Base-by-base conservation (phyloP, 92 coral and sea anemone genomes). In the Epizoanthus fatuus region DNA sequence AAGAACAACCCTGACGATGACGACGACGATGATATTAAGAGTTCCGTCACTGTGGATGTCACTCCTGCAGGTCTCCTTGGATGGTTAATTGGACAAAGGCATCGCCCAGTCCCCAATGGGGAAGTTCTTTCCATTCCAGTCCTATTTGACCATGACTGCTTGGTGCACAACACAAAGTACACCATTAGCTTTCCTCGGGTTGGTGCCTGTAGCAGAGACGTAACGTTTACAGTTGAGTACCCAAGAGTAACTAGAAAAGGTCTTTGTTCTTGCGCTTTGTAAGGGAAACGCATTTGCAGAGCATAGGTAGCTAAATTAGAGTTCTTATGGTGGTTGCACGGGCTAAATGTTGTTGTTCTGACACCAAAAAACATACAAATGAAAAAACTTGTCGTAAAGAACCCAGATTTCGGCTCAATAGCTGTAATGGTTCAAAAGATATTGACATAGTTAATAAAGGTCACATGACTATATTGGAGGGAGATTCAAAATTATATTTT, bases 61-160 rank as follows among this genome's bases (percentile, higher is more conserved):
- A 69, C 86, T 56, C 78, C 85, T n/a, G 80, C 91, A 2, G 91
- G 86, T 40, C 74, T 72, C 11, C 67, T 87, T 20, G 78, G 76
- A 40, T 87, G 91, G 91, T 84, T 87, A 51, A 87, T 81, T 11
- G 91, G 81, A 54, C 91, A 87, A 60, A 32, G 86, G 73, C 81
- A 87, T 81, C 56, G 69, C n/a, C 91, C 91, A 25, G 65, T 87
- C 52, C 25, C 25, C 0, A 53, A 81, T 68, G 79, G 80, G 0
- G 72, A 87, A 54, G 8, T 53, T 39, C 42, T 87, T 32, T 63
- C 54, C 6, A 49, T 87, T 10, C 52, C 81, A 14, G 86, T 71
- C 63, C 75, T 64, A 17, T 87, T 78, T 80, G 73, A 22, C 25
- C 25, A 22, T 22, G 25, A 22, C 25, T 22, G 25, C 53, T 20